Evolutionary conservation across 2,797 vertebrate species (phyloP).

Genomic region (Buceros bicornis): DNA sequence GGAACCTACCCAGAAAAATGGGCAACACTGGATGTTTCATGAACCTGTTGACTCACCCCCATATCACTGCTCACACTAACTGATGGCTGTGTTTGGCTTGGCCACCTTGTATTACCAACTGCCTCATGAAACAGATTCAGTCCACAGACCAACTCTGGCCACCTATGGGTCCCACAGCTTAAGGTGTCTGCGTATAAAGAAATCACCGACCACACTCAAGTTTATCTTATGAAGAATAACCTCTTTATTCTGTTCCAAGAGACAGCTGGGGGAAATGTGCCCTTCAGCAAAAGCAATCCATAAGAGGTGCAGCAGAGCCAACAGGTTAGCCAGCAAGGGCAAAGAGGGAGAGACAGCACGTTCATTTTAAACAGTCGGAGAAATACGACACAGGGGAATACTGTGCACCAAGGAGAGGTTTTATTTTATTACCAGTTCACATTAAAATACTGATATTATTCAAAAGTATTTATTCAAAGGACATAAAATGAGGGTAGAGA

Average conservation of each 20-base stretch:
- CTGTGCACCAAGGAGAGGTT: neutral
- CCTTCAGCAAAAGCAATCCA: neutral
- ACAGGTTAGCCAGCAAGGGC: neutral
- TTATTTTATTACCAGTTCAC: neutral
- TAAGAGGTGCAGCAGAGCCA: neutral
- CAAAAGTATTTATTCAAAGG: neutral
- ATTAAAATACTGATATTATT: neutral
- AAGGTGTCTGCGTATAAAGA: neutral
- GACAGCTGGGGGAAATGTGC: neutral
- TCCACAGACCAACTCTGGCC: neutral
- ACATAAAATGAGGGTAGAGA: neutral
- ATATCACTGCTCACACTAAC: neutral
- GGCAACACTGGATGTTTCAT: neutral
- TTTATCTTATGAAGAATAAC: neutral
- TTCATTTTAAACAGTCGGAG: neutral
- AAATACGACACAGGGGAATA: neutral
- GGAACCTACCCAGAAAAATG: neutral
- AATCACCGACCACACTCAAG: neutral
- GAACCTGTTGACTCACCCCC: neutral
- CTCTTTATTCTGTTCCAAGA: neutral
- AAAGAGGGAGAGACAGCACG: neutral
- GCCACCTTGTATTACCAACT: neutral
- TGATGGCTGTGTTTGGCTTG: accelerated
- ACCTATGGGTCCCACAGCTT: neutral
- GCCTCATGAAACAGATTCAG: neutral